Conservation (phyloP, 1,140 invertebrate species). For the Leptopilina clavipes region DNA sequence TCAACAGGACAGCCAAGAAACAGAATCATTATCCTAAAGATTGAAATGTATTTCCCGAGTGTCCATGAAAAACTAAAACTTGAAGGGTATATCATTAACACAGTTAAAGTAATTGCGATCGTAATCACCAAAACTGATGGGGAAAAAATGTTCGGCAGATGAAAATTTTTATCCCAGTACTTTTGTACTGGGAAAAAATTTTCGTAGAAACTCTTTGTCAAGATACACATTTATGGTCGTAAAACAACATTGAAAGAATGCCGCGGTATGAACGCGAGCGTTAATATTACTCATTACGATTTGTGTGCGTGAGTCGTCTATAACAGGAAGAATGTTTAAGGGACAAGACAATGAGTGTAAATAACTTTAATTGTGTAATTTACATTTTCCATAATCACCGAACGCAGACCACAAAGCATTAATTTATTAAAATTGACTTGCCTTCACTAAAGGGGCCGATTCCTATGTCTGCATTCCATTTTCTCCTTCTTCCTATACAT, state of each 20-base stretch:
- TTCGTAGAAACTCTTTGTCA: slow-evolving; percentile 33
- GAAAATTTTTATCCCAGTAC: not conserved
- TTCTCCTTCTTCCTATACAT: not conserved
- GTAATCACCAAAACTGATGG: too few relatives aligned
- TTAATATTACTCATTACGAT: slow-evolving; percentile 53
- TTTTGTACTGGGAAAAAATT: not conserved
- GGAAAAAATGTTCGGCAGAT: too few relatives aligned
- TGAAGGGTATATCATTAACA: too few relatives aligned
- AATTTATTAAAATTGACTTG: slow-evolving; percentile 63
- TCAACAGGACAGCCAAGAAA: slow-evolving; percentile 34
- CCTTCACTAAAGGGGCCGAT: slow-evolving; percentile 35
- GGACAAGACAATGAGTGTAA: slow-evolving; percentile 63
- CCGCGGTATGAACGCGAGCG: slow-evolving; percentile 51
- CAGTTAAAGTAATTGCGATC: too few relatives aligned
- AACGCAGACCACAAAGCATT: slow-evolving; percentile 48
- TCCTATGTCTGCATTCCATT: slow-evolving; percentile 11
- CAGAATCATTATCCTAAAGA: not conserved
- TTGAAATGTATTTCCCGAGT: too few relatives aligned
- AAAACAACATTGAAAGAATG: slow-evolving; percentile 57
- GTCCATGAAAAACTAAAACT: too few relatives aligned
- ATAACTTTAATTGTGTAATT: slow-evolving; percentile 64
- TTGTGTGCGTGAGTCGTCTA: slow-evolving; percentile 50
- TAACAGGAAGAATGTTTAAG: slow-evolving; percentile 56
- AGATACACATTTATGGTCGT: slow-evolving; percentile 55
- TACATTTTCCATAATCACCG: slow-evolving; percentile 60